Evolutionary conservation across 2,797 vertebrate genomes (phyloP).

Genomic region (Yasuhikotakia modesta): DNA sequence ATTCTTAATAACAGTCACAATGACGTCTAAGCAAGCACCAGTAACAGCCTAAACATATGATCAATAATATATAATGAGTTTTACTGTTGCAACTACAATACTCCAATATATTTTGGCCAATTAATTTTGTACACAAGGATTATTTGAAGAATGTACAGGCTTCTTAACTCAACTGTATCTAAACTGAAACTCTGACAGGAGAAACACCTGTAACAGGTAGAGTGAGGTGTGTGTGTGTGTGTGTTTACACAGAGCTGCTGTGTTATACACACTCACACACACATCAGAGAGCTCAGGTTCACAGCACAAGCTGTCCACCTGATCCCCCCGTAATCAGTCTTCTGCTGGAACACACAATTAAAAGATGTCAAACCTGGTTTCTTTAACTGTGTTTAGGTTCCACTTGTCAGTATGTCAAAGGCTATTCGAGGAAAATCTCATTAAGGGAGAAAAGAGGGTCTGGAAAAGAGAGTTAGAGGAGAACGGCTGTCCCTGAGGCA

Average conservation of each 20-base stretch:
- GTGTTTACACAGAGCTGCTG: slow-evolving; percentile 65
- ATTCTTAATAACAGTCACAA: too few species aligned
- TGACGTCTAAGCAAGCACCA: too few species aligned
- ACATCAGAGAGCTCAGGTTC: slow-evolving; percentile 70
- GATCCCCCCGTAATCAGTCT: slow-evolving; percentile 70
- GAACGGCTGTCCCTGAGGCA: slow-evolving; percentile 71
- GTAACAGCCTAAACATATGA: too few species aligned
- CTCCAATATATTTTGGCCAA: neutral
- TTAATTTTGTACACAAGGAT: neutral
- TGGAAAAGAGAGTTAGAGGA: slow-evolving; percentile 67
- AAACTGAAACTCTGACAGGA: slow-evolving; percentile 25
- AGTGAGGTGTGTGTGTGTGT: slow-evolving; percentile 57
- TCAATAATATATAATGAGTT: too few species aligned
- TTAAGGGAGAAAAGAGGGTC: slow-evolving; percentile 71
- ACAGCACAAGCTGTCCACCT: slow-evolving; percentile 47
- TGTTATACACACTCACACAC: slow-evolving; percentile 63
- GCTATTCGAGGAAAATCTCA: slow-evolving; percentile 83
- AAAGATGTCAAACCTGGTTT: slow-evolving; percentile 86
- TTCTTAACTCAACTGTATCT: slow-evolving; percentile 29
- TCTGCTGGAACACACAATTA: slow-evolving; percentile 79
- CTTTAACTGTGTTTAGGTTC: slow-evolving; percentile 76
- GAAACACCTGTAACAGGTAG: slow-evolving; percentile 55
- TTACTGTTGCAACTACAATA: too few species aligned
- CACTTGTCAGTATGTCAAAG: slow-evolving; percentile 80
- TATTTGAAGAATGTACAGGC: neutral